Evolutionary conservation across 2,113 vertebrate genomes (phyloP).

Genomic region (Propithecus coquereli): DNA sequence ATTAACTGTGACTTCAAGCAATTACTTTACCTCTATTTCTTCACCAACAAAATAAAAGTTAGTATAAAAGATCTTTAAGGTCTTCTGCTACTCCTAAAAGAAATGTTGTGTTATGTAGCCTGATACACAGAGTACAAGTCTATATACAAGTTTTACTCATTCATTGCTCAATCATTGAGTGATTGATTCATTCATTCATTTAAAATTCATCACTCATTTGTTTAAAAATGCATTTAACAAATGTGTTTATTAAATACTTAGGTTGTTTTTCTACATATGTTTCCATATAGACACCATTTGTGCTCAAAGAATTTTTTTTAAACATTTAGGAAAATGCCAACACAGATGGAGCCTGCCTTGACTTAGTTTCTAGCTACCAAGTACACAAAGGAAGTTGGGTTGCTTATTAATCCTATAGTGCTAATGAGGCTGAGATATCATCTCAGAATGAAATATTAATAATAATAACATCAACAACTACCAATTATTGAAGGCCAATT

Average conservation of each 20-base stretch:
- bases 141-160: neutral
- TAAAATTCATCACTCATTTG: neutral
- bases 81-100: slow-evolving; percentile 20
- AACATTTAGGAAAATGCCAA: slow-evolving; percentile 29
- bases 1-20: neutral
- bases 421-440: slow-evolving; percentile 24
- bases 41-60: slow-evolving; percentile 12
- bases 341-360: neutral
- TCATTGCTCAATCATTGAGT: neutral
- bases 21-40: neutral
- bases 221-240: neutral
- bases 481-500: neutral
- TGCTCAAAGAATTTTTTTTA: neutral
- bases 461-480: slow-evolving; percentile 21
- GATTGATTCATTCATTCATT: neutral
- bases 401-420: neutral
- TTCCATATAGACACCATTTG: neutral
- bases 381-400: neutral
- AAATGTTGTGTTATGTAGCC: neutral
- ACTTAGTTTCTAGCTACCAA: slow-evolving; percentile 31
- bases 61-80: neutral
- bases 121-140: neutral
- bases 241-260: neutral
- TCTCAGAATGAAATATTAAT: neutral
- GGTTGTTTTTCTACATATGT: neutral